Conservation (phyloP, 2,797 vertebrate species). For the Myotis daubentonii region DNA sequence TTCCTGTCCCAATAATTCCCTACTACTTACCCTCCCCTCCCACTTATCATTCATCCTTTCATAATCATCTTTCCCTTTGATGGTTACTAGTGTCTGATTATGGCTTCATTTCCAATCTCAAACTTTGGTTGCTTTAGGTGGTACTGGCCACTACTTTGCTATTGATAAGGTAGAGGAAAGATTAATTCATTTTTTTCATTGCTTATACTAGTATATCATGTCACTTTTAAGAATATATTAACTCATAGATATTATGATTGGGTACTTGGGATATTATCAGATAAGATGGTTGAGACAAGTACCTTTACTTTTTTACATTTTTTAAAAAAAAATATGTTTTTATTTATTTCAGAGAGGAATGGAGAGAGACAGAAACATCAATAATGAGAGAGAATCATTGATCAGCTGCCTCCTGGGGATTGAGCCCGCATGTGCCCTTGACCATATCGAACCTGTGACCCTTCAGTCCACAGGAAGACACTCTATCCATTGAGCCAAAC, state of each 20-base stretch:
- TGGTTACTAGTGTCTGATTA: not conserved
- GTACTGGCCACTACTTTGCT: not conserved
- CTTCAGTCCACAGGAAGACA: too few relatives aligned
- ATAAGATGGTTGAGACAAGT: not conserved
- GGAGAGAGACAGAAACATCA: too few relatives aligned
- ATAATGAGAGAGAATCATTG: too few relatives aligned
- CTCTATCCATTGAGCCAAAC: too few relatives aligned
- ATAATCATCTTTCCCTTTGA: not conserved
- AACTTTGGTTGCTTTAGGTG: not conserved
- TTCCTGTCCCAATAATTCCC: not conserved
- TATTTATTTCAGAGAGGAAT: too few relatives aligned
- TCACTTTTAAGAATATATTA: constrained; percentile 29
- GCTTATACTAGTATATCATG: not conserved
- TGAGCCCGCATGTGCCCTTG: too few relatives aligned
- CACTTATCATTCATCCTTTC: not conserved
- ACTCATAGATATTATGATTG: not conserved
- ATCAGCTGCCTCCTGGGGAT: too few relatives aligned
- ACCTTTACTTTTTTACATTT: not conserved
- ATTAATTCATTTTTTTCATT: not conserved
- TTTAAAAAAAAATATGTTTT: too few relatives aligned
- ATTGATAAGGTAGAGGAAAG: not conserved
- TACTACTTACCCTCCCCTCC: not conserved
- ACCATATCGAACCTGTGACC: too few relatives aligned
- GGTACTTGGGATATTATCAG: not conserved
- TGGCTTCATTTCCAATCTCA: not conserved